phyloP scores from a whole-genome alignment of 2,113 vertebrate genomes.

The Calyptommatus sinebrachiatus region DNA sequence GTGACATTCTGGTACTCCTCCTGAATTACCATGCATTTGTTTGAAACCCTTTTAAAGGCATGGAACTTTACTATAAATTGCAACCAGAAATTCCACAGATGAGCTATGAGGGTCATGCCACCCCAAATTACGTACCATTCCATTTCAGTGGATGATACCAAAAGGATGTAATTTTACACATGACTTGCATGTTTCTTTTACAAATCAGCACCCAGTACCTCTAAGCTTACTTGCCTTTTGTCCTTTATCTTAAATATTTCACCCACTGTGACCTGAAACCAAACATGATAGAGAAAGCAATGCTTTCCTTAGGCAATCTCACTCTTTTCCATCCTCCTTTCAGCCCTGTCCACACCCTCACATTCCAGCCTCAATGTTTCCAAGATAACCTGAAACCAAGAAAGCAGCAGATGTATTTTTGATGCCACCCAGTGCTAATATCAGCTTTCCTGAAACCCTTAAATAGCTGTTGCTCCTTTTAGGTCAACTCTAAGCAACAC shows the following conservation, averaged over 20 bases:
- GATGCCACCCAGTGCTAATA: neutral
- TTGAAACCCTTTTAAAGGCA: too few species aligned
- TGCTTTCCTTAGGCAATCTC: neutral
- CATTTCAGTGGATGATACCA: neutral
- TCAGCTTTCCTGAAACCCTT: neutral
- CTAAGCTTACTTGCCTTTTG: neutral
- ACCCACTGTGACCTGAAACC: neutral
- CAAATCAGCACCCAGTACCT: neutral
- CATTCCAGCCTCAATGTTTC: neutral
- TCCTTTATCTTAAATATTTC: neutral
- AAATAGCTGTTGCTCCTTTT: neutral
- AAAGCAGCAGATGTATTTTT: neutral
- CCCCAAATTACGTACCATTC: neutral
- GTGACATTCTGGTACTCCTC: neutral
- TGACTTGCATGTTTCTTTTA: neutral
- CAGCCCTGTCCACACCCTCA: neutral
- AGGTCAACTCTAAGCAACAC: neutral
- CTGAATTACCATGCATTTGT: too few species aligned
- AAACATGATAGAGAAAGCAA: neutral
- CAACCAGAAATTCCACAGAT: too few species aligned
- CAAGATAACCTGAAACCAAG: neutral
- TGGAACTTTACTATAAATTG: too few species aligned
- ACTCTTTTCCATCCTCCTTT: neutral
- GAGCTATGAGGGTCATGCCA: too few species aligned
- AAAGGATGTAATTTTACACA: neutral